These are phyloP conservation scores for Parelbella ahira DNA, from an alignment of 2,888 invertebrate genomes.

Conservation along the genomic window DNA sequence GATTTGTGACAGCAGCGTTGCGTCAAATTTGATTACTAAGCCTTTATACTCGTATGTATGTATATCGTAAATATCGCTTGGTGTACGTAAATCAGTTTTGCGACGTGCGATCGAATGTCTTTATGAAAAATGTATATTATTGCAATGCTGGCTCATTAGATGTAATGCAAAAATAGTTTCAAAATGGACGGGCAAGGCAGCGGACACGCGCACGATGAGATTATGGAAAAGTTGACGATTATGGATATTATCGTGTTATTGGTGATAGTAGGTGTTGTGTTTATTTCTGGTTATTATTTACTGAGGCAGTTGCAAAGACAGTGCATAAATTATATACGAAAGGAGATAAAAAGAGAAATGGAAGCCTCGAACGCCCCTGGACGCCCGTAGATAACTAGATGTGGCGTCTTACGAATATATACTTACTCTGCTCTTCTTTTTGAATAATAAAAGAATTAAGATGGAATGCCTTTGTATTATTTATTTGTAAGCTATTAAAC, in stretches of 20 bases:
- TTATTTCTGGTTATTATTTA: conserved; percentile 39
- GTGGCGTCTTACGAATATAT: too few species aligned
- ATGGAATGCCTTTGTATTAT: conserved; percentile 9
- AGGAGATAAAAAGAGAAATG: conserved; percentile 40
- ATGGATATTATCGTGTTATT: conserved; percentile 43
- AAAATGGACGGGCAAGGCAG: conserved; percentile 29
- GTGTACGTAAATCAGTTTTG: too few species aligned
- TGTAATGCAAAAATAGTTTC: too few species aligned
- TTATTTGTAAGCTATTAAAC: conserved; percentile 11
- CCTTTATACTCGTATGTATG: too few species aligned
- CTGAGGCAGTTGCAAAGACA: conserved; percentile 36
- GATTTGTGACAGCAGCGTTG: too few species aligned
- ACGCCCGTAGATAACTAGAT: conserved; percentile 19
- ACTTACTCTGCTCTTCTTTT: not conserved
- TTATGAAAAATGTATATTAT: too few species aligned
- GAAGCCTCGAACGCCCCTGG: conserved; percentile 25
- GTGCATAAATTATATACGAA: conserved; percentile 39
- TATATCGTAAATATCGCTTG: too few species aligned
- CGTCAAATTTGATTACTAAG: too few species aligned
- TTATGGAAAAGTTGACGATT: conserved; percentile 41
- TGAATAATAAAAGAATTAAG: conserved; percentile 10
- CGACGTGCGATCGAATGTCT: too few species aligned
- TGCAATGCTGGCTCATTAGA: too few species aligned
- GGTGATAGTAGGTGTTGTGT: conserved; percentile 34
- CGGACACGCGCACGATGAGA: conserved; percentile 49